Percentiles rank a stretch among this genome's conserved stretches.
phyloP scores from a whole-genome alignment of 1,140 invertebrate species.

The Wasmannia auropunctata region DNA sequence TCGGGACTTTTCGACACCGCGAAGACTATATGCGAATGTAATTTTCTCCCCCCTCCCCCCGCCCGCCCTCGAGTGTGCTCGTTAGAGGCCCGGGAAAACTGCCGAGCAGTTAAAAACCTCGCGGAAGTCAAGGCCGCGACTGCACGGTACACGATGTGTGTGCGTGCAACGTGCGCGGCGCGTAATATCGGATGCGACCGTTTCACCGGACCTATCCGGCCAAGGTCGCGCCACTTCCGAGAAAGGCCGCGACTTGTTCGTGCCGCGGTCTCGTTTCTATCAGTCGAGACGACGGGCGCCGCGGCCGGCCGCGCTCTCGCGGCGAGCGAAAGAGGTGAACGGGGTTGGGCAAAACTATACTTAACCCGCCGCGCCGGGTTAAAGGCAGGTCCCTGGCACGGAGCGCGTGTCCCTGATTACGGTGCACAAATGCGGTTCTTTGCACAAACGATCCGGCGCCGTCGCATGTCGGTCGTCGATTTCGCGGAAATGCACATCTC shows the following conservation, averaged over 20 bases:
- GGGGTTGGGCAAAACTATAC: slow-evolving; percentile 57
- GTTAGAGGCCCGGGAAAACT: neutral
- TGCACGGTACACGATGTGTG: neutral
- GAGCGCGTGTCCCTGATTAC: slow-evolving; percentile 74
- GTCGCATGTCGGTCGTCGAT: slow-evolving; percentile 50
- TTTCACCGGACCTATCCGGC: slow-evolving; percentile 27
- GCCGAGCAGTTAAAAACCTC: neutral
- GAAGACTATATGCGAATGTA: neutral
- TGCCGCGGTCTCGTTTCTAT: slow-evolving; percentile 26
- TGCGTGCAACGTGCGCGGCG: slow-evolving; percentile 19
- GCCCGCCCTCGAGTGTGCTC: neutral
- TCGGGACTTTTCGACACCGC: neutral
- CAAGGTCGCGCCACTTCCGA: slow-evolving; percentile 60
- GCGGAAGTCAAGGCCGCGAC: slow-evolving; percentile 47
- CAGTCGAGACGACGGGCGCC: neutral
- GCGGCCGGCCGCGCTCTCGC: neutral
- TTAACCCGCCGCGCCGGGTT: slow-evolving; percentile 69
- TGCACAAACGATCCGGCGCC: slow-evolving; percentile 16
- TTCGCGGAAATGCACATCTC: slow-evolving; percentile 60
- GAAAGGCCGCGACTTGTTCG: slow-evolving; percentile 38
- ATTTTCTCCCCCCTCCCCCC: no score
- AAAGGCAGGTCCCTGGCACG: slow-evolving; percentile 51
- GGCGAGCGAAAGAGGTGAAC: slow-evolving; percentile 3
- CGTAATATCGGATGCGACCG: slow-evolving; percentile 43
- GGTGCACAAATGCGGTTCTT: slow-evolving; percentile 54